Conservation (phyloP, 2,113 vertebrate species). For the Corythornis madagascariensis region DNA sequence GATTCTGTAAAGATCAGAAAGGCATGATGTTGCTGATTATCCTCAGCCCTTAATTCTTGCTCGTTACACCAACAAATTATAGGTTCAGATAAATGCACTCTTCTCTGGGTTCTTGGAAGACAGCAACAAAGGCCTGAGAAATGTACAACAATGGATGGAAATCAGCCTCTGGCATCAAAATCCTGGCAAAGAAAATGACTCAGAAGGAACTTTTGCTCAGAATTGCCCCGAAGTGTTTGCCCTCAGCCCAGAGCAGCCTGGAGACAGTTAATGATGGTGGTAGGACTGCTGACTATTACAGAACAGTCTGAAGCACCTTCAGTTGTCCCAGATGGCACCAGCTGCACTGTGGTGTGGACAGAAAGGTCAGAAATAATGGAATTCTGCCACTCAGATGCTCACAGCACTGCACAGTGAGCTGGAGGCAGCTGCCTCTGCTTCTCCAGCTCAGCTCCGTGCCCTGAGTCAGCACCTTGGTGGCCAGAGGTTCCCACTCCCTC, state of each 20-base stretch:
- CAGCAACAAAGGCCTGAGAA: slow-evolving; percentile 15
- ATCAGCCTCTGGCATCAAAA: not conserved
- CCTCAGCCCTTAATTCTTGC: slow-evolving; percentile 28
- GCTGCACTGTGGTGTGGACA: not conserved
- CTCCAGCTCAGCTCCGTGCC: not conserved
- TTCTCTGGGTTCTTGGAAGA: slow-evolving; percentile 9
- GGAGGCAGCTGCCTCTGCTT: not conserved
- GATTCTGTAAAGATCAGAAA: not conserved
- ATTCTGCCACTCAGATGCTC: not conserved
- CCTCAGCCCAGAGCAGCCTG: not conserved
- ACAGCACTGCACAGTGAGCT: not conserved
- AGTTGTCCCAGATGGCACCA: not conserved
- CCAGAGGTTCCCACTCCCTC: not conserved
- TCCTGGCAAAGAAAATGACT: not conserved
- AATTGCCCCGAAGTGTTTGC: not conserved
- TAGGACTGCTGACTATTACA: not conserved
- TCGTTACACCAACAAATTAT: slow-evolving; percentile 32
- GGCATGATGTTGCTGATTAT: not conserved
- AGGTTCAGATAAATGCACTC: slow-evolving; percentile 2
- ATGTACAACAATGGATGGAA: not conserved
- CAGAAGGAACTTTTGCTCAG: not conserved
- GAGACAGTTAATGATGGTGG: not conserved
- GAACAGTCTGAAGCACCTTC: not conserved
- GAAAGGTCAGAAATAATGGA: slow-evolving; percentile 9
- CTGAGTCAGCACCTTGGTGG: not conserved